These are phyloP conservation scores for Rissa tridactyla DNA, from an alignment of 2,113 vertebrate genomes.

Conservation along the genomic window DNA sequence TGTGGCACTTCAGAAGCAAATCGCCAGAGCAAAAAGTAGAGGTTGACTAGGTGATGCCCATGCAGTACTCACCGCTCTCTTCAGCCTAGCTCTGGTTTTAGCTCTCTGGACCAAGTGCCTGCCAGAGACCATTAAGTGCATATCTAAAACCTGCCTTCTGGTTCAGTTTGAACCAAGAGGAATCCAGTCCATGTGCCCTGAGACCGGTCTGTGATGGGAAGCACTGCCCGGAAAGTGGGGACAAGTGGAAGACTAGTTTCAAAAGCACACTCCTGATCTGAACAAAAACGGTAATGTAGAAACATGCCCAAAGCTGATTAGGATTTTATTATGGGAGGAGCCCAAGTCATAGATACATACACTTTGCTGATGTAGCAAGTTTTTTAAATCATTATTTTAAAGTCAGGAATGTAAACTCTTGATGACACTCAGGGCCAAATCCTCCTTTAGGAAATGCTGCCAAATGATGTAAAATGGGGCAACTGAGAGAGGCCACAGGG, in stretches of 20 bases:
- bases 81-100: neutral
- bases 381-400: neutral
- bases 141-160: neutral
- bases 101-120: neutral
- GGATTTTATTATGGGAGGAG: neutral
- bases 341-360: neutral
- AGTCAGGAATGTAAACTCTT: neutral
- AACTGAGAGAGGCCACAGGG: neutral
- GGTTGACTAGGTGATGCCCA: neutral
- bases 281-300: neutral
- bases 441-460: neutral
- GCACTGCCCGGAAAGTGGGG: neutral
- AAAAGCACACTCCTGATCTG: neutral
- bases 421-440: neutral
- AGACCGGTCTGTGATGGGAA: neutral
- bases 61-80: neutral
- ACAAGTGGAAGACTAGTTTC: neutral
- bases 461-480: neutral
- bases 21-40: neutral
- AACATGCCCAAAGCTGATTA: neutral
- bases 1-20: neutral
- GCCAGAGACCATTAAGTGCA: neutral
- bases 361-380: neutral
- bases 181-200: neutral
- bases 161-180: neutral